Evolutionary conservation across 2,888 invertebrate genomes (phyloP), one percentile per base, ranked within the genome.

Genomic region (Stictocephala bisonia): DNA sequence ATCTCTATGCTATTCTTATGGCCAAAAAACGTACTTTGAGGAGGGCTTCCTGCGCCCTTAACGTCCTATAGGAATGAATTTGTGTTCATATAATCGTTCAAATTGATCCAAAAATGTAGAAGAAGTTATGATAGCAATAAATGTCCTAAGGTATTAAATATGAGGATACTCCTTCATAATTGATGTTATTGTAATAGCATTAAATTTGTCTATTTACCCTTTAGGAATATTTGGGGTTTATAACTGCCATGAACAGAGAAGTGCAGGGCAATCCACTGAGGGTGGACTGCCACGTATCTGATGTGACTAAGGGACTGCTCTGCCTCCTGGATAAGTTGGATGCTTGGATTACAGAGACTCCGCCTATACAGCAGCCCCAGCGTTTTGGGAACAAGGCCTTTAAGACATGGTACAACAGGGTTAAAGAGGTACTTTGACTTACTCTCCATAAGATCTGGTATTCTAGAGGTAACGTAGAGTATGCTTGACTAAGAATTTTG

Each of bases 311-410:
- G 35, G 90, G 89, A 77, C 81, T 96, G 11, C 75, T 93, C 11
- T 81, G 82, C 0, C 82, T 97, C 80, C 85, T 99, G 51, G 89
- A 92, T 9, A 89, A 87, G 80, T 84, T 98, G 74, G 90, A 92
- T 77, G 84, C 85, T 72, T 86, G 93, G 84, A 88, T 97, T 58
- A 91, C 93, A 80, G 91, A 94, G 74, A 93, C 91, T 75, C 97
- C 97, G 44, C 95, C 97, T 0, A 86, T 94, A 31, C 91, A 94
- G 76, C 96, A 97, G 81, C 96, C 97, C 0, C 98, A 99, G 83
- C 87, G 99, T 75, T 99, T 98, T 87, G 99, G 99, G 3, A 99
- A 99, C 84, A 90, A 91, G 82, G 94, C 98, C 0, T 99, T 95
- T 84, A 88, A 92, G 78, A 87, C 87, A 15, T 99, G 96, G 94